These are phyloP conservation scores for Luscinia megarhynchos DNA, from an alignment of 2,797 vertebrate genomes.

Conservation along the genomic window DNA sequence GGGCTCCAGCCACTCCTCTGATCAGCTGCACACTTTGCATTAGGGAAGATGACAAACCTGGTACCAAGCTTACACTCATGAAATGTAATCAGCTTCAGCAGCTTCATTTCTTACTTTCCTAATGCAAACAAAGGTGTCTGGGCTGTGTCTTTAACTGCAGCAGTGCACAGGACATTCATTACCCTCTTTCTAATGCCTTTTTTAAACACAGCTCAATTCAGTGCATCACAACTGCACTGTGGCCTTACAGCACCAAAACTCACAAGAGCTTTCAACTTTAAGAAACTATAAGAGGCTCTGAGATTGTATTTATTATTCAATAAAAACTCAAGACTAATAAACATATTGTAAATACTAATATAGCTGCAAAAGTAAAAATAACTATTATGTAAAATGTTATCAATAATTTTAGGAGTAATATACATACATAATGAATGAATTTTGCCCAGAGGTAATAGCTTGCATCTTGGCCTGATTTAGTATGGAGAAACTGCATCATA, in stretches of 20 bases:
- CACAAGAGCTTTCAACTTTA: slow-evolving; percentile 60
- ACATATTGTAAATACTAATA: slow-evolving; percentile 87
- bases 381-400: slow-evolving; percentile 89
- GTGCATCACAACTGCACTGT: slow-evolving; percentile 27
- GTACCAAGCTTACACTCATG: not conserved
- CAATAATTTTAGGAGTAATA: slow-evolving; percentile 92
- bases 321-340: slow-evolving; percentile 84
- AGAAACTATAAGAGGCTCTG: slow-evolving; percentile 28
- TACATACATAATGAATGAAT: slow-evolving; percentile 91
- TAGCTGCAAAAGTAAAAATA: slow-evolving; percentile 89
- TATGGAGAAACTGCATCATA: slow-evolving; percentile 81
- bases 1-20: not conserved
- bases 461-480: slow-evolving; percentile 85
- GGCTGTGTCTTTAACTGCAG: not conserved
- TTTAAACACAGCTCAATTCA: not conserved
- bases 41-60: not conserved
- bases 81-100: not conserved
- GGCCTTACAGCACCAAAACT: slow-evolving; percentile 55
- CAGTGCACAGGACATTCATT: not conserved
- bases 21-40: rapidly evolving
- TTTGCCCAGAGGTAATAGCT: slow-evolving; percentile 87
- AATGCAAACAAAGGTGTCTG: not conserved
- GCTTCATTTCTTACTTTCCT: not conserved
- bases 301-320: slow-evolving; percentile 74
- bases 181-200: not conserved